Percentiles rank a stretch among this genome's conserved stretches.
These are phyloP conservation scores for Drosophila nannoptera DNA, from an alignment of 1,140 invertebrate genomes.

Conservation along the genomic window DNA sequence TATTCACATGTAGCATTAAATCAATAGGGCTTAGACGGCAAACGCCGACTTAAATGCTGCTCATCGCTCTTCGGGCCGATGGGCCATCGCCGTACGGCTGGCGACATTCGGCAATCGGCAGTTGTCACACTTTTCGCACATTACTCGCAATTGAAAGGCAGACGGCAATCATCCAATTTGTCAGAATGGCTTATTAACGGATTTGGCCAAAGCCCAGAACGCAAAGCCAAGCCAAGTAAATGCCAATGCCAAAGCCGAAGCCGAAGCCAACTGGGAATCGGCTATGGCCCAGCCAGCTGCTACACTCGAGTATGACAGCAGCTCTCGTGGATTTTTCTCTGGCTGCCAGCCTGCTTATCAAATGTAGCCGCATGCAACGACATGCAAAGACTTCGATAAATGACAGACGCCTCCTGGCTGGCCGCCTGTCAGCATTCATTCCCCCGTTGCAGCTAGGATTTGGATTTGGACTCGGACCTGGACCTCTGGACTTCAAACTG, in stretches of 20 bases:
- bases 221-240: conserved; percentile 52
- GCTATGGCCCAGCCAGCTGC: conserved; percentile 47
- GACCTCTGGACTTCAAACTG: conserved; percentile 13
- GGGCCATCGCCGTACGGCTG: too few species aligned
- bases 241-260: conserved; percentile 58
- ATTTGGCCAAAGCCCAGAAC: conserved; percentile 63
- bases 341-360: conserved; percentile 49
- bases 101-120: conserved; percentile 6
- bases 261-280: conserved; percentile 34
- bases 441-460: conserved; percentile 28
- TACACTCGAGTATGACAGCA: conserved; percentile 23
- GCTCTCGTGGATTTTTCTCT: conserved; percentile 17
- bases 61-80: conserved; percentile 27
- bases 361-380: conserved; percentile 47
- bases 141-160: conserved; percentile 10
- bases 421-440: conserved; percentile 49
- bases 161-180: conserved; percentile 72
- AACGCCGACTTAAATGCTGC: conserved; percentile 26
- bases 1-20: conserved; percentile 5
- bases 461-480: conserved; percentile 13
- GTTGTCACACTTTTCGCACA: conserved; percentile 25
- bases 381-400: conserved; percentile 48
- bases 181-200: conserved; percentile 76
- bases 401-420: conserved; percentile 47
- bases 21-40: conserved; percentile 14